Percentiles rank a stretch among this genome's conserved stretches.
These are phyloP conservation scores for Callochromis pleurospilus DNA, from an alignment of 2,113 vertebrate species.

Conservation along the genomic window DNA sequence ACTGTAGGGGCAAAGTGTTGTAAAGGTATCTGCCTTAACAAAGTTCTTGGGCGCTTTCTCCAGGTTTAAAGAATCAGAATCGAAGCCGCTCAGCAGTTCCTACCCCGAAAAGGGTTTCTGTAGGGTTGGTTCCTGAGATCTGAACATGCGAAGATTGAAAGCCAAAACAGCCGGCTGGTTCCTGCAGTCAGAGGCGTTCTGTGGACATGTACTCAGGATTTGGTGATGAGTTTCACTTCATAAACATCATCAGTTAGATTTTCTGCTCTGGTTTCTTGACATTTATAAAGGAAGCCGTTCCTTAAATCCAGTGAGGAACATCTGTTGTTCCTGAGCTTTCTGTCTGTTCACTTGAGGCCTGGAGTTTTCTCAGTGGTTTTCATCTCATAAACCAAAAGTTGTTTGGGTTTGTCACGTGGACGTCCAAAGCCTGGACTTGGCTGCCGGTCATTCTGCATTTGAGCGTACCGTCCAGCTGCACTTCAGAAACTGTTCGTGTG, in stretches of 20 bases:
- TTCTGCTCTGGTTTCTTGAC: neutral
- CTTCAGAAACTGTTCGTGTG: neutral
- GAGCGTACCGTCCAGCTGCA: neutral
- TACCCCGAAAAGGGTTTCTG: neutral
- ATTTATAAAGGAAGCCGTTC: neutral
- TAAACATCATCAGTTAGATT: neutral
- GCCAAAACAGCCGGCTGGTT: neutral
- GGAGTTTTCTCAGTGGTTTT: neutral
- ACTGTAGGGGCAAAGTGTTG: neutral
- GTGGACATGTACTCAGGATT: neutral
- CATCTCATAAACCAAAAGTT: neutral
- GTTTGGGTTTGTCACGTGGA: neutral
- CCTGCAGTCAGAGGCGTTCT: neutral
- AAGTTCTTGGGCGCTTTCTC: neutral
- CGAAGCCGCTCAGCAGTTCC: neutral
- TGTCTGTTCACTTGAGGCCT: neutral
- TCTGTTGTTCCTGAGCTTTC: neutral
- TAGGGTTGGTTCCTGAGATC: neutral
- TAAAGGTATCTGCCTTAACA: neutral
- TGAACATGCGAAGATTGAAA: neutral
- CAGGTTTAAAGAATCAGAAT: neutral
- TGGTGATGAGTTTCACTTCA: neutral
- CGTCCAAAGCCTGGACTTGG: neutral
- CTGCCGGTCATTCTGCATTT: neutral
- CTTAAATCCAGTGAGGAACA: neutral